Percentiles rank a stretch among this genome's conserved stretches.
Evolutionary conservation across 2,888 invertebrate genomes (phyloP).

Genomic region (Tuta absoluta): DNA sequence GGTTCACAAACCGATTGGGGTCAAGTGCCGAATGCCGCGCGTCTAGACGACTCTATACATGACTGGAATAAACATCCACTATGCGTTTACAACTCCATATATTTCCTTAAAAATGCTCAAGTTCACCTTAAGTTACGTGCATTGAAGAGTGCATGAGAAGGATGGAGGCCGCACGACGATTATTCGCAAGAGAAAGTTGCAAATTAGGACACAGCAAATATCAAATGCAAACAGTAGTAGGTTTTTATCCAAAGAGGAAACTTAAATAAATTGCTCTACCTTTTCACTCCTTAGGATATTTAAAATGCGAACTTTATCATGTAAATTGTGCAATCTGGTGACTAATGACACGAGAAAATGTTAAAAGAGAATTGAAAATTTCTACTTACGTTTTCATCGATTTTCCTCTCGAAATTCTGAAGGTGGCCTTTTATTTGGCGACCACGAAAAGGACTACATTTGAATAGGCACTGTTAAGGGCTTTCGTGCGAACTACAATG

Average conservation of each 20-base stretch:
- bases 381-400: conserved; percentile 75
- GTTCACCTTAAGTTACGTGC: background rate
- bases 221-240: background rate
- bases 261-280: background rate
- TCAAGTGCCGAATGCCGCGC: conserved; percentile 52
- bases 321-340: conserved; percentile 59
- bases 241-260: conserved; percentile 1
- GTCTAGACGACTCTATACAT: conserved; percentile 47
- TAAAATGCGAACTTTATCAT: conserved; percentile 9
- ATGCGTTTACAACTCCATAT: background rate
- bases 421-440: conserved; percentile 59
- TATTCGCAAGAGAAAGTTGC: conserved; percentile 42
- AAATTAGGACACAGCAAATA: conserved; percentile 34
- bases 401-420: conserved; percentile 71
- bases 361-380: conserved; percentile 32
- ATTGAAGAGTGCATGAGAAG: background rate
- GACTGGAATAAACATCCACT: background rate
- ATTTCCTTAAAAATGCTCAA: background rate
- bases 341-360: conserved; percentile 26
- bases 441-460: conserved; percentile 78
- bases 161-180: conserved; percentile 32
- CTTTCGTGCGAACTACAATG: conserved; percentile 79
- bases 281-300: conserved; percentile 12
- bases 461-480: conserved; percentile 75
- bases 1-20: conserved; percentile 59